Base-by-base conservation (phyloP, 2,888 invertebrate genomes). In the Charanyca ferruginea region DNA sequence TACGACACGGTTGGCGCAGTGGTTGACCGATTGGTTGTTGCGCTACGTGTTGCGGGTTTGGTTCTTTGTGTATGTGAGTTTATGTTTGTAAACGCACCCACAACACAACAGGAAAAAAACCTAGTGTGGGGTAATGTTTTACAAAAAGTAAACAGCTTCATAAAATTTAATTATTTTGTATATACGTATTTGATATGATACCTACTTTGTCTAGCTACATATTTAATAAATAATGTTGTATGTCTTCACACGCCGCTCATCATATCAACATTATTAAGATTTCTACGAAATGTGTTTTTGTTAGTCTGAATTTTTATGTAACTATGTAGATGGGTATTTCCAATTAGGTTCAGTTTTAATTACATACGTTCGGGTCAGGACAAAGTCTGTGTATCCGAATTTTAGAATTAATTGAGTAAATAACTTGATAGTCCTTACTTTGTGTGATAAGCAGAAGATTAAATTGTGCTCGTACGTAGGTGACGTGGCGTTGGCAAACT, bases 111-210 rank as follows among this genome's bases (percentile, higher is more conserved):
- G n/a, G n/a, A n/a, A n/a, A n/a, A n/a, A n/a, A n/a, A n/a, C n/a
- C n/a, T n/a, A n/a, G n/a, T n/a, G n/a, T n/a, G n/a, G n/a, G n/a
- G n/a, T n/a, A n/a, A n/a, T n/a, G n/a, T n/a, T n/a, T n/a, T n/a
- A n/a, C n/a, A n/a, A n/a, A n/a, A n/a, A n/a, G n/a, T n/a, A n/a
- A 61, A 47, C 25, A 77, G 38, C 18, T 58, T 23, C 42, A 53
- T 53, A n/a, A 60, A 70, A 23, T 48, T 57, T 48, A 25, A 11
- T 38, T 23, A 42, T 42, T 41, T 35, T 47, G 11, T 41, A 20
- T 9, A 5, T 49, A 20, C 16, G n/a, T 41, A 25, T 38, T n/a
- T 20, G 38, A 20, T 42, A n/a, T 20, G 28, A 22, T 66, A n/a
- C 7, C 11, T 55, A 47, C 4, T 42, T 16, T 23, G 11, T 35